Conservation (phyloP, 2,888 invertebrate species). For the Rotaria magnacalcarata region DNA sequence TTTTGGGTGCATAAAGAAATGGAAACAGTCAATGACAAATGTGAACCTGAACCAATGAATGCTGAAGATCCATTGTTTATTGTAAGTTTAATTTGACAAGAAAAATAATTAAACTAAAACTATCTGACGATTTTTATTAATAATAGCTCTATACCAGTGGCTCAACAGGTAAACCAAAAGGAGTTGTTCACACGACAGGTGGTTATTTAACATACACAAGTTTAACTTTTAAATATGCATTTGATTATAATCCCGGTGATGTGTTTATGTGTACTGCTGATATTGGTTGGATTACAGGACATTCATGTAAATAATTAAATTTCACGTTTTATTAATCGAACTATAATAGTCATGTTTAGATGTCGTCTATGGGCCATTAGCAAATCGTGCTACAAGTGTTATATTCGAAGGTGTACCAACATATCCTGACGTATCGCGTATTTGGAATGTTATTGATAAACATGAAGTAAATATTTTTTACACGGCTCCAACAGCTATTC, state of each 20-base stretch:
- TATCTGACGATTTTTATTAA: slow-evolving; percentile 37
- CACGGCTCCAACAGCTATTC: slow-evolving; percentile 44
- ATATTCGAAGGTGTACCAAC: slow-evolving; percentile 90
- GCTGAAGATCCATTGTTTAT: slow-evolving; percentile 95
- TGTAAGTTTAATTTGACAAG: slow-evolving; percentile 75
- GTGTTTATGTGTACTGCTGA: slow-evolving; percentile 44
- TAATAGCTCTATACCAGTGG: slow-evolving; percentile 52
- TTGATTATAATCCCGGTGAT: slow-evolving; percentile 42
- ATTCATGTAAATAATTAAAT: slow-evolving; percentile 31
- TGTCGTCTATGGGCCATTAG: slow-evolving; percentile 43
- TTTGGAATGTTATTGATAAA: slow-evolving; percentile 42
- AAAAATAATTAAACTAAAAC: neutral
- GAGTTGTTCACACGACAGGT: slow-evolving; percentile 43
- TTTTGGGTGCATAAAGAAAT: slow-evolving; percentile 85
- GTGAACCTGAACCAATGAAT: slow-evolving; percentile 88
- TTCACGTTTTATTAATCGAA: slow-evolving; percentile 50
- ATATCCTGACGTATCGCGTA: slow-evolving; percentile 69
- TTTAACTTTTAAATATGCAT: slow-evolving; percentile 40
- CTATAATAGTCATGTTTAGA: slow-evolving; percentile 61
- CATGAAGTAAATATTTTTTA: slow-evolving; percentile 42
- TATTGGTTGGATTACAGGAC: slow-evolving; percentile 47
- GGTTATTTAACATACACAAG: slow-evolving; percentile 40
- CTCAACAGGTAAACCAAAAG: slow-evolving; percentile 45
- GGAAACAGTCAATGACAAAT: slow-evolving; percentile 73
- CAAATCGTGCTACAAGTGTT: slow-evolving; percentile 44